These are phyloP conservation scores for Mustelus asterias DNA, from an alignment of 2,113 vertebrate species.

Conservation along the genomic window DNA sequence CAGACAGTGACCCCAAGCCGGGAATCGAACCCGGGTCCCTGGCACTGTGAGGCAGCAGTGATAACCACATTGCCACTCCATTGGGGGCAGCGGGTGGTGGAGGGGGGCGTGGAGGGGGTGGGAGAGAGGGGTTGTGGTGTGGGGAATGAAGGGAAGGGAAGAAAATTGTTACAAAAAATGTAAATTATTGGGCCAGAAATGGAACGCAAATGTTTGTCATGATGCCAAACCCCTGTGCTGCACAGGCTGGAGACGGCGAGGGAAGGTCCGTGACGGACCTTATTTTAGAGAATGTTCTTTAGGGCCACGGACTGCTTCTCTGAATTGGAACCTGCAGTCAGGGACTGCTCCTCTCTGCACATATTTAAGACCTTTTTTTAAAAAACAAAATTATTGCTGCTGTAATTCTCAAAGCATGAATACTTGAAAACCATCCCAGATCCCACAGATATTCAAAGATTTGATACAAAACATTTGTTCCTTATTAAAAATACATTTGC, in stretches of 20 bases:
- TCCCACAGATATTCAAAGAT: slow-evolving; percentile 29
- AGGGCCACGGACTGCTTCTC: neutral
- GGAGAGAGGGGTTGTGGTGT: neutral
- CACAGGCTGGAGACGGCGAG: neutral
- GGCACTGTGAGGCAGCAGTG: too few species aligned
- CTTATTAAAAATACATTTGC: slow-evolving; percentile 31
- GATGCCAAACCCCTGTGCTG: neutral
- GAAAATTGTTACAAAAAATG: neutral
- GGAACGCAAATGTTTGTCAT: neutral
- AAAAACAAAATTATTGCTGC: neutral
- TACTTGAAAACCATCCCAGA: slow-evolving; percentile 22
- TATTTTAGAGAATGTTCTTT: neutral
- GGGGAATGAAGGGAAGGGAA: neutral
- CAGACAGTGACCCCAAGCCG: too few species aligned
- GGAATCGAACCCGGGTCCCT: too few species aligned
- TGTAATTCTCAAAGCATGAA: neutral
- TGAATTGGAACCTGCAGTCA: neutral
- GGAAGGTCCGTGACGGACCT: neutral
- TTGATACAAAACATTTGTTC: slow-evolving; percentile 29
- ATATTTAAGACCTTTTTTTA: neutral
- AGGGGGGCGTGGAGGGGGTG: neutral
- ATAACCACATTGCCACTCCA: too few species aligned
- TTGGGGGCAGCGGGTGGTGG: too few species aligned
- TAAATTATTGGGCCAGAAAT: neutral
- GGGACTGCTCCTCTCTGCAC: neutral